Evolutionary conservation across 2,797 vertebrate species (phyloP), one percentile per base, ranked within the genome.

Genomic region (Diplodus puntazzo): DNA sequence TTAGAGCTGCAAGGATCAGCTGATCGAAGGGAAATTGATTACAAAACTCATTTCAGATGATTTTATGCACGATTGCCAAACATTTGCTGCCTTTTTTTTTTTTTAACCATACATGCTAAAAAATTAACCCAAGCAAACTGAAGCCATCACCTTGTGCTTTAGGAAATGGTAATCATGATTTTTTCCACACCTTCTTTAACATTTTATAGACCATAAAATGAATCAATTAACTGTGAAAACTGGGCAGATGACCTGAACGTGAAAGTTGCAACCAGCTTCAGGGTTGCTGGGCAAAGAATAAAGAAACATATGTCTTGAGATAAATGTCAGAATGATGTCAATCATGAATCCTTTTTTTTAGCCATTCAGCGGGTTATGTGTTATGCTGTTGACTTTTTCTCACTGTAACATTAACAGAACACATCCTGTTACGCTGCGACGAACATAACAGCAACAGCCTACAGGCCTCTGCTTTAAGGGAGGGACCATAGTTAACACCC

Each of bases 381-480:
- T 49, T 39, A 8, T 11, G 39, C 39, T 39, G 39, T 39, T 39
- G 8, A 39, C 34, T 62, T 58, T 52, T 61, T 75, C 30, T 59
- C 9, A 21, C n/a, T 53, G 23, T 52, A 13, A 72, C 1, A 59
- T 9, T 48, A 72, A 52, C 27, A 73, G 2, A 42, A 53, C 43
- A 46, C 64, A 60, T 71, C 18, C 8, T 80, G 55, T 60, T 30
- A 63, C 16, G 7, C 13, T 30, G 20, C 11, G 16, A 63, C 57
- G 5, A 49, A 69, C 49, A 62, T 54, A 63, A 73, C 6, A 84
- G 0, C 3, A 62, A 16, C 43, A 71, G 55, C 67, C 53, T 12
- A n/a, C 8, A 53, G 45, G 18, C 50, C 16, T 73, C 46, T 52
- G 57, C n/a, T 77, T 81, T 75, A 74, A 71, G 78, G 66, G 25